These are phyloP conservation scores for Perognathus longimembris DNA, from an alignment of 2,113 vertebrate genomes.

Conservation along the genomic window DNA sequence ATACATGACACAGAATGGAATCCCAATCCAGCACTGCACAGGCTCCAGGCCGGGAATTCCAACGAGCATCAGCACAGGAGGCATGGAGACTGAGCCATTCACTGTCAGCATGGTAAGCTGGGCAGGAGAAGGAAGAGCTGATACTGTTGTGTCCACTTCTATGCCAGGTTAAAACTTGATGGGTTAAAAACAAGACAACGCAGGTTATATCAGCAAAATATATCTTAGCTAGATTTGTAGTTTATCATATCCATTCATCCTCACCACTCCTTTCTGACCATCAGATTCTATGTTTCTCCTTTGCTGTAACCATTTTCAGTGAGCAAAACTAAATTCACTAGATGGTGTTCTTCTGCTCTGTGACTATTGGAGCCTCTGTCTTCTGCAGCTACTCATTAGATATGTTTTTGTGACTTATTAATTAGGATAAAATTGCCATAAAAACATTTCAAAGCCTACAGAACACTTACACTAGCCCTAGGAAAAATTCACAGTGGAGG, in stretches of 20 bases:
- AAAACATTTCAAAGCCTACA: too few species aligned
- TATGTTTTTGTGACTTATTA: too few species aligned
- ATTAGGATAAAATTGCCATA: too few species aligned
- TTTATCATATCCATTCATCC: not conserved
- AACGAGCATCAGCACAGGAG: slow-evolving; percentile 30
- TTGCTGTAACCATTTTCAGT: too few species aligned
- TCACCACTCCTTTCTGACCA: fast-evolving
- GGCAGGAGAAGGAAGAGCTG: not conserved
- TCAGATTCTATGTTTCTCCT: too few species aligned
- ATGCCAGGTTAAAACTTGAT: not conserved
- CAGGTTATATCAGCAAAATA: not conserved
- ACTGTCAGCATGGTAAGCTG: not conserved
- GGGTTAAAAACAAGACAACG: not conserved
- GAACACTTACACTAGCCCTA: too few species aligned
- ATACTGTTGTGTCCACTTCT: not conserved
- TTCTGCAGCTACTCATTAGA: too few species aligned
- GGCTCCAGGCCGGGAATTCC: slow-evolving; percentile 71
- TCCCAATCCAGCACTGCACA: slow-evolving; percentile 70
- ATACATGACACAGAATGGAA: slow-evolving; percentile 69
- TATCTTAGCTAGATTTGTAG: not conserved
- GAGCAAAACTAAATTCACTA: too few species aligned
- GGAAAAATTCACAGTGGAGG: too few species aligned
- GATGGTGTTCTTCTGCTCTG: too few species aligned
- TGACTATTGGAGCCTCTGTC: too few species aligned
- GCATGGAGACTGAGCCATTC: slow-evolving; percentile 47